Conservation (phyloP, 2,113 vertebrate species). For the Tragulus kanchil region DNA sequence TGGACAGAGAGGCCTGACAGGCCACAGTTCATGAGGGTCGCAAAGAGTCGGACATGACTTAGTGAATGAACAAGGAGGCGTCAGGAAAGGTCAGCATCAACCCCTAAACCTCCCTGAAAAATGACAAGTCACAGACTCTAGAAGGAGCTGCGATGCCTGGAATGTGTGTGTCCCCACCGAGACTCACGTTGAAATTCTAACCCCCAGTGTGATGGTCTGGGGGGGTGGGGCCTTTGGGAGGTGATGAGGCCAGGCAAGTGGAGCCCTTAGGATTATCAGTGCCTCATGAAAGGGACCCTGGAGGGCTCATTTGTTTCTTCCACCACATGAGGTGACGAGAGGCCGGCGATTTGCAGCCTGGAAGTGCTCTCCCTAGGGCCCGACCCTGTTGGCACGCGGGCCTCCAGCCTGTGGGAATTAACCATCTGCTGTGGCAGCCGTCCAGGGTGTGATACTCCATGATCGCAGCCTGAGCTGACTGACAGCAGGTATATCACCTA, state of each 20-base stretch:
- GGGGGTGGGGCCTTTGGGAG: neutral
- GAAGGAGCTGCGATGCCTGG: neutral
- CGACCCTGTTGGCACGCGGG: neutral
- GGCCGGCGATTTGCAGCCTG: neutral
- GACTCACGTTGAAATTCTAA: neutral
- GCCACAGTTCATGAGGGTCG: no score
- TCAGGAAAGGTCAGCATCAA: neutral
- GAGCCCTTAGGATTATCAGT: neutral
- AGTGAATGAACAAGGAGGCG: neutral
- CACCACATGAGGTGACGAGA: rapidly evolving
- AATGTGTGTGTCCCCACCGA: neutral
- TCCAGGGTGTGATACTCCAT: neutral
- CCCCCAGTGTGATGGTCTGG: neutral
- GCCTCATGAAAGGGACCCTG: neutral
- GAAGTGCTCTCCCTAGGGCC: neutral
- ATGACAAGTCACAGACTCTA: neutral
- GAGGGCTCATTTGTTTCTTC: neutral
- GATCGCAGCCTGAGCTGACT: neutral
- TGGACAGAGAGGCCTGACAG: no score
- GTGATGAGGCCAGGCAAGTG: neutral
- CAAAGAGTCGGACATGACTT: no score
- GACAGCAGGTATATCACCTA: neutral
- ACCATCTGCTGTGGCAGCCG: neutral
- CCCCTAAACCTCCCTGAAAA: neutral
- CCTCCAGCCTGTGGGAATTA: neutral